phyloP scores from a whole-genome alignment of 2,113 vertebrate genomes.

The Epinephelus lanceolatus region DNA sequence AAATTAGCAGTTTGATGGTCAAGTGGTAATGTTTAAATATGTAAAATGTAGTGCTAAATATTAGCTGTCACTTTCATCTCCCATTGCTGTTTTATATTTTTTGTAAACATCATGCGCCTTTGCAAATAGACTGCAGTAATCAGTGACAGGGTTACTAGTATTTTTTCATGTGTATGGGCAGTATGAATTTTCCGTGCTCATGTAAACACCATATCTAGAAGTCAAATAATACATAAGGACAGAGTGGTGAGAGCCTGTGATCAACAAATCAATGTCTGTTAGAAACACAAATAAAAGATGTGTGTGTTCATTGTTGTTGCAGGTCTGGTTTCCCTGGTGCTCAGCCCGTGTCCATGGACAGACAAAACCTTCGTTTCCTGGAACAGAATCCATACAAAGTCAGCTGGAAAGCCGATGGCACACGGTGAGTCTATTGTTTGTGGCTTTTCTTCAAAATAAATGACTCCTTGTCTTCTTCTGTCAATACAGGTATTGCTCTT shows the following conservation, averaged over 20 bases:
- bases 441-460: neutral
- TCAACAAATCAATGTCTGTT: neutral
- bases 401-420: conserved; percentile 99
- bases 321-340: conserved; percentile 98
- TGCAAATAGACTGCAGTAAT: no score
- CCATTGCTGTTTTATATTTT: no score
- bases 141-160: no score
- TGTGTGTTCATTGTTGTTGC: conserved; percentile 23
- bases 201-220: no score
- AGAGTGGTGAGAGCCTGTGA: neutral
- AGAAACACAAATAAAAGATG: neutral
- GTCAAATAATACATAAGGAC: neutral
- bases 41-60: no score
- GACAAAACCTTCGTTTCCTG: conserved; percentile 93
- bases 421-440: conserved; percentile 88
- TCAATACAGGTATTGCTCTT: neutral
- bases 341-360: conserved; percentile 98
- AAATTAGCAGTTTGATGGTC: no score
- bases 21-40: no score
- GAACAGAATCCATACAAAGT: conserved; percentile 98
- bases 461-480: neutral
- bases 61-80: no score
- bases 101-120: no score
- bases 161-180: no score
- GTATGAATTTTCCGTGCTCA: no score